Evolutionary conservation across 2,113 vertebrate genomes (phyloP).

Genomic region (human): GRCh38 chr16:57371001-57371500

Average conservation of each 20-base stretch:
- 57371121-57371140: background rate
- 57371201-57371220: background rate
- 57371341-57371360: background rate
- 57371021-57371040: background rate
- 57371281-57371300: background rate
- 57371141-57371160: background rate
- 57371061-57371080: background rate
- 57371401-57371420: background rate
- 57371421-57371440: background rate
- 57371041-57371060: background rate
- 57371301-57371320: background rate
- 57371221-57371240: background rate
- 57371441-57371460: background rate
- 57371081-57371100: background rate
- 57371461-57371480: accelerated
- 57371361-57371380: background rate
- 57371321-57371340: background rate
- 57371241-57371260: background rate
- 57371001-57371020: background rate
- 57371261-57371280: background rate
- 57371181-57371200: background rate
- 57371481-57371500: background rate
- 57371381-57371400: background rate
- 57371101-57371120: background rate
- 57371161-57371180: too few species aligned